phyloP scores from a whole-genome alignment of 2,888 invertebrate genomes.

The Eilema sororculum region DNA sequence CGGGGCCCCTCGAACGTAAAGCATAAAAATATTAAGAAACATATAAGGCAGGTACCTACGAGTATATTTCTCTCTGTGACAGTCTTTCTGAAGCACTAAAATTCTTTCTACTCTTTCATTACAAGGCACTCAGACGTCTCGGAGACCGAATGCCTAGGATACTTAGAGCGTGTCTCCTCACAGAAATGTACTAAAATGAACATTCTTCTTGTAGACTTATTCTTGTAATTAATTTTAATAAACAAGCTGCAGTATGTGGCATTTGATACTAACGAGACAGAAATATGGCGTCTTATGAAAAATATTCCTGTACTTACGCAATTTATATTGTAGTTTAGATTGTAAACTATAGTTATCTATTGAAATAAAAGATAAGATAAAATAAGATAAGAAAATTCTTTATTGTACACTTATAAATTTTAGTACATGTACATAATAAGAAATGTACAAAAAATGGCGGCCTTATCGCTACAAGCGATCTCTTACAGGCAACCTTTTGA shows the following conservation, averaged over 20 bases:
- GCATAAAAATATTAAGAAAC: slow-evolving; percentile 30
- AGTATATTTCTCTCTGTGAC: slow-evolving; percentile 43
- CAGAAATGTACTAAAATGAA: slow-evolving; percentile 55
- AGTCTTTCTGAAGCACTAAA: slow-evolving; percentile 43
- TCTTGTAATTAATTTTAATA: slow-evolving; percentile 42
- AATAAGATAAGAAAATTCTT: too few species aligned
- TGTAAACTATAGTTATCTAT: too few species aligned
- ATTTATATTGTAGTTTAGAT: neutral
- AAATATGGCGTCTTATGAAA: neutral
- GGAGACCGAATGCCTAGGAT: slow-evolving; percentile 51
- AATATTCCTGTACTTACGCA: neutral
- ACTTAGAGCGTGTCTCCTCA: slow-evolving; percentile 42
- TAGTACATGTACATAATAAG: too few species aligned
- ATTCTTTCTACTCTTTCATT: slow-evolving; percentile 54
- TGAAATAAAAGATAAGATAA: too few species aligned
- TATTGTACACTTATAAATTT: too few species aligned
- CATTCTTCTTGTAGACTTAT: slow-evolving; percentile 49
- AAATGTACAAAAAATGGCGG: too few species aligned
- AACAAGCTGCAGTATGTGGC: slow-evolving; percentile 24
- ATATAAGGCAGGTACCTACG: slow-evolving; percentile 39
- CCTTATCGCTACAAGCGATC: too few species aligned
- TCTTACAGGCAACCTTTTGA: too few species aligned
- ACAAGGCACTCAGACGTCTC: slow-evolving; percentile 38
- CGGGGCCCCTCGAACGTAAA: too few species aligned
- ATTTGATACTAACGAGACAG: neutral